Evolutionary conservation across 92 coral and sea anemone genomes (phyloP), one percentile per base, ranked within the genome.

Genomic region (Diadumene lineata): DNA sequence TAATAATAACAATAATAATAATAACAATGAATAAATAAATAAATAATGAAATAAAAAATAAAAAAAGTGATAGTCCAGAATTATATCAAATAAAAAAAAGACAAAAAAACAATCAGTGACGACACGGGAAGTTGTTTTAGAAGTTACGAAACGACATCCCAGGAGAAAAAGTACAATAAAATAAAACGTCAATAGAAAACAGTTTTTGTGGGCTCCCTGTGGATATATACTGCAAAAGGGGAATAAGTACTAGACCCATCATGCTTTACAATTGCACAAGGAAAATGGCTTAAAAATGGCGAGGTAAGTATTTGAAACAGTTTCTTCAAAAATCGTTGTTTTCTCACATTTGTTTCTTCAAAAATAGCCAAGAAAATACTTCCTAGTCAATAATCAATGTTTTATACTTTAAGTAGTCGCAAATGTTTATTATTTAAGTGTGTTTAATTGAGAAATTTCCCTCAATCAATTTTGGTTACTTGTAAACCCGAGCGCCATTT

Each of bases 151-250:
- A 38, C 6, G 48, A 38, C n/a, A n/a, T n/a, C n/a, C n/a, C n/a
- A 38, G 48, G 13, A 38, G 13, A 13, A 38, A 38, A 38, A 38
- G 6, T 38, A 38, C 6, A 38, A 38, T 4, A 38, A 38, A 38
- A 38, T 4, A 6, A 6, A 6, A 38, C 48, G 48, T 38, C 48
- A 38, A 4, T 38, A 4, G 13, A 4, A 4, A 53, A 9, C 18
- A 53, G 10, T 53, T 53, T 13, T 38, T 38, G n/a, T 60, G 65
- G 65, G 65, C 31, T 60, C 23, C 65, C 65, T 60, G 26, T 60
- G 65, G 13, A 27, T 1, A 60, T 10, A 1, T 10, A 1, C 1
- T 60, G 7, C 8, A 7, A 8, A 60, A 27, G 31, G n/a, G 26
- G 58, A 60, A 30, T 60, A 26, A 18, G 32, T 1, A 60, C 65